These are phyloP conservation scores for Alouatta palliata DNA, from an alignment of 2,113 vertebrate genomes.

Conservation along the genomic window DNA sequence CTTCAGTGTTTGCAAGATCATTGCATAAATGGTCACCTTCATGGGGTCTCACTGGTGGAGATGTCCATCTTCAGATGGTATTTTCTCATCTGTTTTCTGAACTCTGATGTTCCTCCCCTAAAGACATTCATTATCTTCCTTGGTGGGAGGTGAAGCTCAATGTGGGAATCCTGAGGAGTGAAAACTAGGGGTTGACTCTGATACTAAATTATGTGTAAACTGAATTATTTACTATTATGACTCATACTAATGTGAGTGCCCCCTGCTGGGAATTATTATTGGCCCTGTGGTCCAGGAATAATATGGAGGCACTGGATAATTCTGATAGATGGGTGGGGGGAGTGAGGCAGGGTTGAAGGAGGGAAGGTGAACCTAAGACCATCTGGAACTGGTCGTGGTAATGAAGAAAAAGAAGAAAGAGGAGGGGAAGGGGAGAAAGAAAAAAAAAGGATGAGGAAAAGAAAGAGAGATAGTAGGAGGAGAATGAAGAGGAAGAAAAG, in stretches of 20 bases:
- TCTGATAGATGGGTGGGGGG: too few species aligned
- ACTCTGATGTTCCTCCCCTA: neutral
- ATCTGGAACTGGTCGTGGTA: neutral
- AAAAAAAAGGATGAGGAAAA: neutral
- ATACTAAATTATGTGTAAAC: neutral
- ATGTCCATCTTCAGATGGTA: neutral
- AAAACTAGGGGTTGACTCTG: neutral
- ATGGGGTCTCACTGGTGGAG: neutral
- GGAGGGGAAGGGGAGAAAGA: neutral
- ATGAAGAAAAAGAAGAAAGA: neutral
- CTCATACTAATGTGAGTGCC: neutral
- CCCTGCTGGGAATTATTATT: neutral
- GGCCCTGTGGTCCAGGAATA: neutral
- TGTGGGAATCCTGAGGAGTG: neutral
- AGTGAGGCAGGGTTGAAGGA: neutral
- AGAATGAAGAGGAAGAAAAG: too few species aligned
- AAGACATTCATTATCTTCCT: neutral
- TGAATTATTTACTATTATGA: neutral
- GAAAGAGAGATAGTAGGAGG: neutral
- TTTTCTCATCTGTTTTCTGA: neutral
- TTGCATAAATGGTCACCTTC: neutral
- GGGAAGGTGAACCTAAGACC: neutral
- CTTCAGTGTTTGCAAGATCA: neutral
- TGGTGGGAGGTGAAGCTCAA: neutral
- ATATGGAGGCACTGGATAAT: neutral